phyloP scores from a whole-genome alignment of 2,888 invertebrate genomes.

The Hypselothyrea guttata region DNA sequence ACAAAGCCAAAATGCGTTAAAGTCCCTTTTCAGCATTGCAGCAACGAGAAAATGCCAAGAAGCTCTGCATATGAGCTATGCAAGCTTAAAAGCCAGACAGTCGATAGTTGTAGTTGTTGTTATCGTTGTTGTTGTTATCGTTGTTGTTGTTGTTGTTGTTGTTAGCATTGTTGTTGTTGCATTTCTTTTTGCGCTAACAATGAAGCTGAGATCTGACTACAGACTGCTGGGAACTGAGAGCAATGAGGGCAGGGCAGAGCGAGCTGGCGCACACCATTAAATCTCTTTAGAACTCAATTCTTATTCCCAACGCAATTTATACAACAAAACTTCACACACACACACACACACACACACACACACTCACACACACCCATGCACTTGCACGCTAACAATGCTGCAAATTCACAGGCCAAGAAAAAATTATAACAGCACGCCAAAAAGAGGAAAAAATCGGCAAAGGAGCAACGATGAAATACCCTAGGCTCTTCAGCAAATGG shows the following conservation, averaged over 20 bases:
- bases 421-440: conserved; percentile 11
- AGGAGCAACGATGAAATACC: conserved; percentile 22
- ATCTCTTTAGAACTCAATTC: conserved; percentile 80
- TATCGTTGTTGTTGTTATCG: conserved; percentile 7
- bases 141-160: conserved; percentile 16
- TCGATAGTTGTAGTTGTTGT: conserved; percentile 14
- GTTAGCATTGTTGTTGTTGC: conserved; percentile 7
- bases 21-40: conserved; percentile 56
- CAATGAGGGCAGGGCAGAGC: conserved; percentile 9
- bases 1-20: conserved; percentile 72
- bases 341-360: conserved; percentile 23
- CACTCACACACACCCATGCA: conserved; percentile 20
- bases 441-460: not conserved
- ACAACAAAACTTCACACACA: conserved; percentile 70
- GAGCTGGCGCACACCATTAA: conserved; percentile 73
- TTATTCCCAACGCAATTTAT: conserved; percentile 81
- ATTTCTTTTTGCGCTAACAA: conserved; percentile 39
- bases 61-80: conserved; percentile 32
- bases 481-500: no score
- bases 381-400: conserved; percentile 22
- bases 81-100: conserved; percentile 29
- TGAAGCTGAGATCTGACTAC: conserved; percentile 33
- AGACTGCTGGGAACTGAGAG: conserved; percentile 17
- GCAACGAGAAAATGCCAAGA: conserved; percentile 27
- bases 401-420: conserved; percentile 42